Evolutionary conservation across 2,888 invertebrate species (phyloP).

Genomic region (Eurois occulta): DNA sequence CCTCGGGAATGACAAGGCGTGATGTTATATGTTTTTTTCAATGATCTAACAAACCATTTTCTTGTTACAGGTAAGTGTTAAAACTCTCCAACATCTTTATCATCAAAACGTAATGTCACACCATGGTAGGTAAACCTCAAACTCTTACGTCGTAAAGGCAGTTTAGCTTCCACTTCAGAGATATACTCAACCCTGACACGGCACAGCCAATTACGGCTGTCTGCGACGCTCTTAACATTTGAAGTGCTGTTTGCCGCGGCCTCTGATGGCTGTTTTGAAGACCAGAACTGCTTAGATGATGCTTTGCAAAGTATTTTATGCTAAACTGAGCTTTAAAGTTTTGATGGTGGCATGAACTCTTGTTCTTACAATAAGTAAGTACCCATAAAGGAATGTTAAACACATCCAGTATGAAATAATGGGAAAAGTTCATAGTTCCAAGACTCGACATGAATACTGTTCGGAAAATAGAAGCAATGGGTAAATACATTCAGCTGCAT

Average conservation of each 20-base stretch:
- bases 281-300: slow-evolving; percentile 33
- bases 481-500: slow-evolving; percentile 28
- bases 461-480: slow-evolving; percentile 4
- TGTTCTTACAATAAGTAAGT: background rate
- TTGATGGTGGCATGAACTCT: slow-evolving; percentile 20
- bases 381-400: slow-evolving; percentile 22
- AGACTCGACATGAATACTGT: background rate
- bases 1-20: no score
- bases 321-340: slow-evolving; percentile 4
- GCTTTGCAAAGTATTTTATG: slow-evolving; percentile 31
- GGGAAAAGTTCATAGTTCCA: slow-evolving; percentile 19
- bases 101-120: slow-evolving; percentile 25
- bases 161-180: slow-evolving; percentile 49
- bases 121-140: slow-evolving; percentile 45
- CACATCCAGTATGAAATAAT: background rate
- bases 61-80: slow-evolving; percentile 67
- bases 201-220: slow-evolving; percentile 53
- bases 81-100: slow-evolving; percentile 9
- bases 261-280: slow-evolving; percentile 29
- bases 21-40: no score
- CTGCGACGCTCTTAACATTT: slow-evolving; percentile 37
- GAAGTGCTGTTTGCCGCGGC: slow-evolving; percentile 35
- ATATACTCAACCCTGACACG: slow-evolving; percentile 42
- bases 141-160: slow-evolving; percentile 27
- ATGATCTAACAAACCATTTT: slow-evolving; percentile 5